phyloP scores from a whole-genome alignment of 2,888 invertebrate species.

The Thecophora atra region DNA sequence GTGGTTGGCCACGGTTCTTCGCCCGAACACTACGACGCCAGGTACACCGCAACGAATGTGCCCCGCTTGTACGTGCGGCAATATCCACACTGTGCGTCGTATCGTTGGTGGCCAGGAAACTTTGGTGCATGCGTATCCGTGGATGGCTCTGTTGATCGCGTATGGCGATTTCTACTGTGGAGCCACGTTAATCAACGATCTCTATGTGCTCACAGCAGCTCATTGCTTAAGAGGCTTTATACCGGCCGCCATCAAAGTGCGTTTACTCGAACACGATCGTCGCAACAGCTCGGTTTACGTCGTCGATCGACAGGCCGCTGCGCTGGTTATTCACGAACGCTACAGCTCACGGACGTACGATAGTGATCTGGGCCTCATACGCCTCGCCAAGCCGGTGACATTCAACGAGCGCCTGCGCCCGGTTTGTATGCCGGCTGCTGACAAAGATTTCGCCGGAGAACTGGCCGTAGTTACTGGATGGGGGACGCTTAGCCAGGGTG shows the following conservation, averaged over 20 bases:
- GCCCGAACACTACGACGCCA: slow-evolving; percentile 46
- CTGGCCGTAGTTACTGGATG: slow-evolving; percentile 78
- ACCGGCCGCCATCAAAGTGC: slow-evolving; percentile 70
- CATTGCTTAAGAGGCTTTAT: slow-evolving; percentile 77
- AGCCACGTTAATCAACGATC: slow-evolving; percentile 77
- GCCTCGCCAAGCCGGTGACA: slow-evolving; percentile 71
- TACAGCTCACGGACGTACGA: slow-evolving; percentile 80
- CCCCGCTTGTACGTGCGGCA: slow-evolving; percentile 70
- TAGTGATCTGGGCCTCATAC: slow-evolving; percentile 83
- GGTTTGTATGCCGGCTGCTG: slow-evolving; percentile 75
- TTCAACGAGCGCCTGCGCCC: slow-evolving; percentile 74
- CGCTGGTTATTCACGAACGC: slow-evolving; percentile 70
- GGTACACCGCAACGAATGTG: slow-evolving; percentile 51
- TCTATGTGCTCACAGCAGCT: slow-evolving; percentile 80
- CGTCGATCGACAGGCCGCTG: slow-evolving; percentile 63
- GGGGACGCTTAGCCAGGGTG: slow-evolving; percentile 79
- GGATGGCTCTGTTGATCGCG: slow-evolving; percentile 73
- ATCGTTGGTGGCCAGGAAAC: slow-evolving; percentile 84
- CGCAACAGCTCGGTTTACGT: slow-evolving; percentile 61
- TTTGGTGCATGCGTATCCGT: slow-evolving; percentile 75
- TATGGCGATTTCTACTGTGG: slow-evolving; percentile 76
- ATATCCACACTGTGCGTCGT: slow-evolving; percentile 73
- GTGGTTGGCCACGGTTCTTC: slow-evolving; percentile 56
- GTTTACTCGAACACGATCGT: slow-evolving; percentile 80
- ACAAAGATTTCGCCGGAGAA: slow-evolving; percentile 56